Conservation (phyloP, 1,140 invertebrate genomes). For the Arion vulgaris region DNA sequence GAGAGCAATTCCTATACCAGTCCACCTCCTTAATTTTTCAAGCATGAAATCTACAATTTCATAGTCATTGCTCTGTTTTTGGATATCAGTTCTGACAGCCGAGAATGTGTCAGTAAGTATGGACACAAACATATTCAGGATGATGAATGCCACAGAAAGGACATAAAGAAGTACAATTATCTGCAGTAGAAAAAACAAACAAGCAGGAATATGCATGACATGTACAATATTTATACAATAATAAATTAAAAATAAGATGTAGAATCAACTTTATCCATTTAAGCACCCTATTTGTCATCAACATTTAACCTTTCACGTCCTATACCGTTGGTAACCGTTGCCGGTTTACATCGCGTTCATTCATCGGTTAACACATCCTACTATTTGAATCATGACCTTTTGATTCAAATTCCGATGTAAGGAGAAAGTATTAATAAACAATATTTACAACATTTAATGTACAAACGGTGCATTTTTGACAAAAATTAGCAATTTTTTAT, state of each 20-base stretch:
- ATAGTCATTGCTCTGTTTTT: conserved; percentile 77
- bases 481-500: too few species aligned
- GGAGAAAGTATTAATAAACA: too few species aligned
- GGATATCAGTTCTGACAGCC: conserved; percentile 75
- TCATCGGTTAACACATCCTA: too few species aligned
- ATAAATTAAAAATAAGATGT: neutral
- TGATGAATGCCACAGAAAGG: conserved; percentile 74
- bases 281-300: too few species aligned
- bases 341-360: too few species aligned
- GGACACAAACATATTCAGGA: conserved; percentile 77
- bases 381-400: too few species aligned
- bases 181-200: conserved; percentile 47
- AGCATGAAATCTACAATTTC: conserved; percentile 77
- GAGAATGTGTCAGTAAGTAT: conserved; percentile 76
- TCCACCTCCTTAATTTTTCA: conserved; percentile 53
- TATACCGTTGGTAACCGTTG: too few species aligned
- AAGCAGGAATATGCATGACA: neutral
- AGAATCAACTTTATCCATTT: too few species aligned
- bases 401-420: too few species aligned
- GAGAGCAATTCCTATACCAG: conserved; percentile 47
- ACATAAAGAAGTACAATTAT: conserved; percentile 75
- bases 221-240: neutral
- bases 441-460: too few species aligned
- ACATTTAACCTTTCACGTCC: too few species aligned
- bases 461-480: too few species aligned